Conservation (phyloP, 2,888 invertebrate species). For the Copidosoma aretas region DNA sequence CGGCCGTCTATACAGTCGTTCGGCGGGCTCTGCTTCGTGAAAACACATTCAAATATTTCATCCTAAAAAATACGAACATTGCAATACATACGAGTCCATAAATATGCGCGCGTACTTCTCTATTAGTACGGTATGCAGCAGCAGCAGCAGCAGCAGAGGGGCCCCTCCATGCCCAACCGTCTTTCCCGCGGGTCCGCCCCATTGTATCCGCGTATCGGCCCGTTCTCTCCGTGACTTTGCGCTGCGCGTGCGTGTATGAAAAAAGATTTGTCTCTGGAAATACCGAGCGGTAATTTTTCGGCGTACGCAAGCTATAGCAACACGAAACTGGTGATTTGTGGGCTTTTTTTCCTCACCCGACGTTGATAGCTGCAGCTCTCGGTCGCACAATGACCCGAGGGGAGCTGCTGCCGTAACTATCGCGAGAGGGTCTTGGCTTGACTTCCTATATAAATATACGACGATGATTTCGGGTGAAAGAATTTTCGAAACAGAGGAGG, state of each 20-base stretch:
- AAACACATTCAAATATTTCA: no score
- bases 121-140: no score
- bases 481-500: no score
- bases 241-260: constrained; percentile 5
- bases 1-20: no score
- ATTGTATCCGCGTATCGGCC: background rate
- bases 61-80: no score
- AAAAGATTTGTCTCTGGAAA: constrained; percentile 8
- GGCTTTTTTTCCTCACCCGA: background rate
- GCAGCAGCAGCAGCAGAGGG: no score
- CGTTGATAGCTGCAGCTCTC: constrained; percentile 25
- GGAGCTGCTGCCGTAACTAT: background rate
- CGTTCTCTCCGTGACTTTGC: background rate
- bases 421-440: no score
- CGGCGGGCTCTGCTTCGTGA: no score
- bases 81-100: no score
- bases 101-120: no score
- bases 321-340: constrained; percentile 33
- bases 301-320: background rate
- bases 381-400: background rate
- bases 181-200: constrained; percentile 2
- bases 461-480: no score
- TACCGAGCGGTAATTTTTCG: constrained; percentile 33
- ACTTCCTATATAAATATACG: no score
- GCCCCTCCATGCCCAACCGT: constrained; percentile 10